phyloP scores from a whole-genome alignment of 2,797 vertebrate species.

The Enteromius unitaeniatus region DNA sequence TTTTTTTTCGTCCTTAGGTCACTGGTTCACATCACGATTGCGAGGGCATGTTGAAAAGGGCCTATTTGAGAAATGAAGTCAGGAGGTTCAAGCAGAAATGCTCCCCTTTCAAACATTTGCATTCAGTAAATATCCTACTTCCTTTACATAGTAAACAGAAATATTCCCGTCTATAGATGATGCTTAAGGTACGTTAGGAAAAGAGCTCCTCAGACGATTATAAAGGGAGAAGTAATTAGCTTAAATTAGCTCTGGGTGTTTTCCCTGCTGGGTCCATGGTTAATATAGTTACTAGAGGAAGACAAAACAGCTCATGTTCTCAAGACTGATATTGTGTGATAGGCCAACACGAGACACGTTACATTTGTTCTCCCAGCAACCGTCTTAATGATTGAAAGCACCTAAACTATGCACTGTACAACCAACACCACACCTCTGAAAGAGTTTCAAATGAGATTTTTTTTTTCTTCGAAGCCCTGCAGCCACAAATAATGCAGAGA shows the following conservation, averaged over 20 bases:
- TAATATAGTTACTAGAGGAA: background rate
- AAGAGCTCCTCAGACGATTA: background rate
- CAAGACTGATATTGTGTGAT: slow-evolving; percentile 25
- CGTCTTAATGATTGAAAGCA: slow-evolving; percentile 33
- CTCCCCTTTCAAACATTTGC: slow-evolving; percentile 5
- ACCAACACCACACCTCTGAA: slow-evolving; percentile 13
- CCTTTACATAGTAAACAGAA: background rate
- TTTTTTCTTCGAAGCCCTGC: background rate
- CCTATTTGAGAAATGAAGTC: slow-evolving; percentile 20
- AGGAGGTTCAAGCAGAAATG: background rate
- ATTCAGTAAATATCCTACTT: background rate
- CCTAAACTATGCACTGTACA: slow-evolving; percentile 17
- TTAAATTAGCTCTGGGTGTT: background rate
- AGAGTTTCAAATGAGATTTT: slow-evolving; percentile 15
- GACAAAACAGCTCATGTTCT: slow-evolving; percentile 8
- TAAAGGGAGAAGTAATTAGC: background rate
- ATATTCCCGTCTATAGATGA: background rate
- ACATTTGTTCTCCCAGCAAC: background rate
- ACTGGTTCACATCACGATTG: slow-evolving; percentile 23
- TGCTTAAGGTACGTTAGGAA: background rate
- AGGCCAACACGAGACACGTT: slow-evolving; percentile 9
- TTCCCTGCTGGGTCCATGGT: background rate
- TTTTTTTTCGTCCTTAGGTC: slow-evolving; percentile 28
- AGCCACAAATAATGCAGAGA: slow-evolving; percentile 27
- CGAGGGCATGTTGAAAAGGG: background rate